Conservation (phyloP, 2,888 invertebrate species). For the Eumerus sabulonum region DNA sequence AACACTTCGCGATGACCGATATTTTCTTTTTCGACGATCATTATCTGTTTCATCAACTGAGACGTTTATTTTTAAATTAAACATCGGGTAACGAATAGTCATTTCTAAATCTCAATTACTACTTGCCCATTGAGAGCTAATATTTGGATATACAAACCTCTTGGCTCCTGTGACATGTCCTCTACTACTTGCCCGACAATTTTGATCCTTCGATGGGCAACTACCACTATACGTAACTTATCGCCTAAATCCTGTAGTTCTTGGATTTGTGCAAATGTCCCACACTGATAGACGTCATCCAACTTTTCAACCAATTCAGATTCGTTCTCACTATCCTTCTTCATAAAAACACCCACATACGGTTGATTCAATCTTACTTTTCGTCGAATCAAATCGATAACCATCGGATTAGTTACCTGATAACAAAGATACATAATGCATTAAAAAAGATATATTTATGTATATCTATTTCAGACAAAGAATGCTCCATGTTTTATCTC, state of each 20-base stretch:
- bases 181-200: slow-evolving; percentile 90
- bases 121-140: slow-evolving; percentile 7
- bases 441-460: slow-evolving; percentile 15
- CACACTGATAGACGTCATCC: slow-evolving; percentile 92
- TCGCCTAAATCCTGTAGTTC: slow-evolving; percentile 98
- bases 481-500: slow-evolving; percentile 19
- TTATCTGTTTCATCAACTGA: slow-evolving; percentile 87
- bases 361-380: slow-evolving; percentile 98
- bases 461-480: too few relatives aligned
- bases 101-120: slow-evolving; percentile 79
- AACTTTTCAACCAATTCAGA: slow-evolving; percentile 90
- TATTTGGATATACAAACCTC: slow-evolving; percentile 70
- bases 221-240: slow-evolving; percentile 92
- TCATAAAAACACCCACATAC: slow-evolving; percentile 97
- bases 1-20: slow-evolving; percentile 77
- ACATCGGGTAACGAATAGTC: slow-evolving; percentile 90
- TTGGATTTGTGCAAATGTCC: slow-evolving; percentile 98
- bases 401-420: slow-evolving; percentile 90
- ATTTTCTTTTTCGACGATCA: slow-evolving; percentile 79
- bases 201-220: slow-evolving; percentile 94
- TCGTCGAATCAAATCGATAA: slow-evolving; percentile 93
- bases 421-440: slow-evolving; percentile 72
- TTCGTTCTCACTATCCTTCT: slow-evolving; percentile 93
- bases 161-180: slow-evolving; percentile 81
- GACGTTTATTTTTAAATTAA: slow-evolving; percentile 90